phyloP scores from a whole-genome alignment of 2,797 vertebrate genomes.

The Uromys caudimaculatus region DNA sequence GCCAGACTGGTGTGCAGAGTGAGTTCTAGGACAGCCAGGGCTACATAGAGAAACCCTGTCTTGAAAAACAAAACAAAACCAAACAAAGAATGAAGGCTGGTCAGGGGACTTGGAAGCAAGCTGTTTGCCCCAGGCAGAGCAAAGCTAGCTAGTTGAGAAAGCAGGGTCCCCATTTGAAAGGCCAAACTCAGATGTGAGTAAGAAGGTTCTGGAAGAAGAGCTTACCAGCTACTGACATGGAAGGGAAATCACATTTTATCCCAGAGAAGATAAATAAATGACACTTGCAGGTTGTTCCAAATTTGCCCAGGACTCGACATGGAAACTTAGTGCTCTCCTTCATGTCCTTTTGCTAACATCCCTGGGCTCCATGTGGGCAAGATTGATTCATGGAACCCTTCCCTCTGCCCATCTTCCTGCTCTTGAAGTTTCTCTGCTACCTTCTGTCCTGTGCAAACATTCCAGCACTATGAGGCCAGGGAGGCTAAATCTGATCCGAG shows the following conservation, averaged over 20 bases:
- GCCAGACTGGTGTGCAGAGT: background rate
- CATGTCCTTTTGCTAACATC: background rate
- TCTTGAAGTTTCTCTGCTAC: background rate
- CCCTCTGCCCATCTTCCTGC: background rate
- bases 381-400: background rate
- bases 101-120: background rate
- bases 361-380: background rate
- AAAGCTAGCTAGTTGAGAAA: background rate
- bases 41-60: background rate
- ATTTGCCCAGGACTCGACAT: background rate
- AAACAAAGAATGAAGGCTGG: background rate
- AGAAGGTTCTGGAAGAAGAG: background rate
- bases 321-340: background rate
- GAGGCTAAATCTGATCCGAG: background rate
- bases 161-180: background rate
- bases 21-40: background rate
- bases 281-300: background rate
- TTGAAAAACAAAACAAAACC: background rate
- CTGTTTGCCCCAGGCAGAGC: background rate
- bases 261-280: background rate
- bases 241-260: slow-evolving; percentile 24
- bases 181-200: background rate
- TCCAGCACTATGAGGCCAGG: background rate
- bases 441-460: slow-evolving; percentile 4
- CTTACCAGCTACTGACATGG: background rate